These are phyloP conservation scores for Falco naumanni DNA, from an alignment of 2,797 vertebrate species.

Conservation along the genomic window DNA sequence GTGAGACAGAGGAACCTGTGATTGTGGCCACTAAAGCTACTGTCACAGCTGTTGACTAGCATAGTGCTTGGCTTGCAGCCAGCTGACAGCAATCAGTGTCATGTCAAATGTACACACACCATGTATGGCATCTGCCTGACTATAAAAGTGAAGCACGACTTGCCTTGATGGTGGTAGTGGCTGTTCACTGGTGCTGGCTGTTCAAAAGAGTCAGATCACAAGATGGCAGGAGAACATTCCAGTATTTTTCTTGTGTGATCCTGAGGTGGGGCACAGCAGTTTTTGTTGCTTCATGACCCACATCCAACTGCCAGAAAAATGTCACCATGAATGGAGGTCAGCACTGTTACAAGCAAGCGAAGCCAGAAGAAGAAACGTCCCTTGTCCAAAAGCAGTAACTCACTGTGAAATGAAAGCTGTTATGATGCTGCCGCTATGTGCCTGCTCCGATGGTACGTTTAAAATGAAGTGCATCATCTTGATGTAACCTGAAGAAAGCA, in stretches of 20 bases:
- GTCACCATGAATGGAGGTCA: neutral
- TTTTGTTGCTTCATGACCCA: neutral
- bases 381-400: neutral
- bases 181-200: neutral
- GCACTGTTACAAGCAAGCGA: neutral
- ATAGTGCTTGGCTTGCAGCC: neutral
- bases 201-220: neutral
- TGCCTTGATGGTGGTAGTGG: neutral
- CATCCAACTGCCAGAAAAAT: neutral
- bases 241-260: neutral
- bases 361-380: neutral
- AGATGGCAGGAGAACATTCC: neutral
- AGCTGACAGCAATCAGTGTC: neutral
- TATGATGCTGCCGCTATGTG: neutral
- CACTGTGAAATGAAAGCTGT: neutral
- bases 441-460: neutral
- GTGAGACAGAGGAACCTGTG: neutral
- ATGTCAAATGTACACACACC: rapidly evolving
- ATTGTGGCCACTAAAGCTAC: neutral
- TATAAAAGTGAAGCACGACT: neutral
- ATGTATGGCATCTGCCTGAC: neutral
- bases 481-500: neutral
- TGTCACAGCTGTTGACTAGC: neutral
- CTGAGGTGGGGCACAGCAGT: neutral
- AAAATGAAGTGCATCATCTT: neutral